Evolutionary conservation across 2,888 invertebrate species (phyloP).

Genomic region (Drosophila conformis): DNA sequence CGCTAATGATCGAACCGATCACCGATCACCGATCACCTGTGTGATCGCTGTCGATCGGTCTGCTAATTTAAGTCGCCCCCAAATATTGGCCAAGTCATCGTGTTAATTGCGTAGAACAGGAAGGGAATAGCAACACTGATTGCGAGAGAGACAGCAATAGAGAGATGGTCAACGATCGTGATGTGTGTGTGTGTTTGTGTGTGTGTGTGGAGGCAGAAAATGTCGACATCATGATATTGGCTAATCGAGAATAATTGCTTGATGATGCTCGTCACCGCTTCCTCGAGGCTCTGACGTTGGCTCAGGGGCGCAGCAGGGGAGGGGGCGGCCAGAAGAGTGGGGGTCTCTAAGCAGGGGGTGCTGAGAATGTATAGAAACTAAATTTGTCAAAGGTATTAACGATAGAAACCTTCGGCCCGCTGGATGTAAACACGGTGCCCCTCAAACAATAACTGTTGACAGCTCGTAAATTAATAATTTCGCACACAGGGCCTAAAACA

Average conservation of each 20-base stretch:
- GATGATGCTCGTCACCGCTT: slow-evolving; percentile 47
- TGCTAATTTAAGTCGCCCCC: slow-evolving; percentile 62
- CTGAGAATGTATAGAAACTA: slow-evolving; percentile 39
- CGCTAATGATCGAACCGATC: slow-evolving; percentile 62
- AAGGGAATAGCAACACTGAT: not conserved
- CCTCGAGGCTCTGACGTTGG: slow-evolving; percentile 8
- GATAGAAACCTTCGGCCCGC: slow-evolving; percentile 35
- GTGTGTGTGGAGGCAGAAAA: slow-evolving; percentile 30
- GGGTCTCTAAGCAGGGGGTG: slow-evolving; percentile 7
- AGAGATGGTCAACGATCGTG: slow-evolving; percentile 32
- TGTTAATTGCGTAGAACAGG: slow-evolving; percentile 71
- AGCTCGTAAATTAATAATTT: slow-evolving; percentile 81
- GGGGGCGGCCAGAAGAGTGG: not conserved
- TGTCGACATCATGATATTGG: slow-evolving; percentile 62
- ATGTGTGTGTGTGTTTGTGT: not conserved
- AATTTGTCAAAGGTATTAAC: slow-evolving; percentile 75
- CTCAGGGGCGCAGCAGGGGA: not conserved
- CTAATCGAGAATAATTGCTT: slow-evolving; percentile 77
- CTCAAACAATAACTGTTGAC: slow-evolving; percentile 78
- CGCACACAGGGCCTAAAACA: slow-evolving; percentile 52
- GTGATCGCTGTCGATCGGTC: slow-evolving; percentile 37
- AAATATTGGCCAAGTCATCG: slow-evolving; percentile 60
- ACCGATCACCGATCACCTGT: slow-evolving; percentile 29
- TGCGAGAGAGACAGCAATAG: slow-evolving; percentile 15
- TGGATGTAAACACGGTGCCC: slow-evolving; percentile 71